phyloP scores from a whole-genome alignment of 2,888 invertebrate species.

The Aphidius colemani region DNA sequence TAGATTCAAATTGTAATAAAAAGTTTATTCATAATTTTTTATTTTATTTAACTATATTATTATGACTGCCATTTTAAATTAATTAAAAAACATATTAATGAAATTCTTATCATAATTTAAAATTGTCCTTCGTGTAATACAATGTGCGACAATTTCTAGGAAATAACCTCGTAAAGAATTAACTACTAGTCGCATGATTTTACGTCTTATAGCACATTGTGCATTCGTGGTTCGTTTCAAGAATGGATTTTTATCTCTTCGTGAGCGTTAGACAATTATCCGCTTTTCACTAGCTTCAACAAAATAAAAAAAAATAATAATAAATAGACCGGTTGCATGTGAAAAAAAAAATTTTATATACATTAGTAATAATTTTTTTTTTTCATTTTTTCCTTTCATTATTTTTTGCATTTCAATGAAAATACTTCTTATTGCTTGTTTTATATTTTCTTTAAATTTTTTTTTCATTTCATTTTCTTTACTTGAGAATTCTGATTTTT shows the following conservation, averaged over 20 bases:
- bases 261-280: slow-evolving; percentile 36
- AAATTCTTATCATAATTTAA: slow-evolving; percentile 4
- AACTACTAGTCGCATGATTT: slow-evolving; percentile 27
- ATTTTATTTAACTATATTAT: not conserved
- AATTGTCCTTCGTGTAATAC: slow-evolving; percentile 9
- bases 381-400: not conserved
- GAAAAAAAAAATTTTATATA: not conserved
- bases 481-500: slow-evolving; percentile 20
- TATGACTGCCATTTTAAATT: not conserved
- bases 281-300: slow-evolving; percentile 29
- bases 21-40: slow-evolving; percentile 10
- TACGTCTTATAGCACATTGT: slow-evolving; percentile 5
- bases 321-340: slow-evolving; percentile 10
- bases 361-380: not conserved
- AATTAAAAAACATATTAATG: not conserved
- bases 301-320: too few relatives aligned
- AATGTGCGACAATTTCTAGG: slow-evolving; percentile 31
- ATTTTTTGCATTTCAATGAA: not conserved
- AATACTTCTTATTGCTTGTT: not conserved
- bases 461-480: slow-evolving; percentile 19
- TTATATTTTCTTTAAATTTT: not conserved
- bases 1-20: slow-evolving; percentile 3
- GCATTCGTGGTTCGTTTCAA: slow-evolving; percentile 10
- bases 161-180: slow-evolving; percentile 37
- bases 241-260: slow-evolving; percentile 17